Evolutionary conservation across 2,888 invertebrate species (phyloP), one percentile per base, ranked within the genome.

Genomic region (Apeira syringaria): DNA sequence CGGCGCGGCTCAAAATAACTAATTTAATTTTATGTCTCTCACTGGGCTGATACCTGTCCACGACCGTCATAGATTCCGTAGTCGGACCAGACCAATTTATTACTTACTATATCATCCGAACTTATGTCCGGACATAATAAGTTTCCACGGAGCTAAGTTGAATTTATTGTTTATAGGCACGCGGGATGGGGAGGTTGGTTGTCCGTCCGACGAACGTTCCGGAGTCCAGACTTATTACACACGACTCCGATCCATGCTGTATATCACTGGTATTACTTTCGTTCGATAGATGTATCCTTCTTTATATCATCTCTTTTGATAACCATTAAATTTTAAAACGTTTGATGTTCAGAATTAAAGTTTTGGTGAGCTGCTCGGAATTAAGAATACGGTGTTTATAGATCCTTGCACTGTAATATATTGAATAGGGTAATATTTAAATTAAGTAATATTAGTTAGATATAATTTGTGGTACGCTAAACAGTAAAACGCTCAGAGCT

Each of bases 61-160:
- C 66, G 71, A 66, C 69, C 74, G 69, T 73, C 76, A 78, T 77
- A 79, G 78, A 76, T 74, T 68, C 78, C 73, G 61, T 69, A 72
- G 78, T 78, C 80, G 56, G 64, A 56, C 50, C 58, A 56, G 55
- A 68, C 59, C 64, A 73, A 82, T 81, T 83, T 82, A 84, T 80
- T 65, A 74, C 62, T 69, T 68, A 68, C 68, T 80, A 79, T 78
- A 83, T 83, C 81, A 81, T 78, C 69, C 47, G 20, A 53, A 53
- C 54, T 56, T 57, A 54, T 58, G 58, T 53, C 55, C 61, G 62
- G 72, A 53, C 47, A 55, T 57, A 55, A 61, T 61, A 61, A 57
- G 59, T 59, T 57, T 58, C 46, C 53, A 47, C 41, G 53, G 52
- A 48, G 53, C 50, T 61, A 61, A 60, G 56, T 59, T 47, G 37